Evolutionary conservation across 2,797 vertebrate genomes (phyloP).

Genomic region (Mustela erminea): DNA sequence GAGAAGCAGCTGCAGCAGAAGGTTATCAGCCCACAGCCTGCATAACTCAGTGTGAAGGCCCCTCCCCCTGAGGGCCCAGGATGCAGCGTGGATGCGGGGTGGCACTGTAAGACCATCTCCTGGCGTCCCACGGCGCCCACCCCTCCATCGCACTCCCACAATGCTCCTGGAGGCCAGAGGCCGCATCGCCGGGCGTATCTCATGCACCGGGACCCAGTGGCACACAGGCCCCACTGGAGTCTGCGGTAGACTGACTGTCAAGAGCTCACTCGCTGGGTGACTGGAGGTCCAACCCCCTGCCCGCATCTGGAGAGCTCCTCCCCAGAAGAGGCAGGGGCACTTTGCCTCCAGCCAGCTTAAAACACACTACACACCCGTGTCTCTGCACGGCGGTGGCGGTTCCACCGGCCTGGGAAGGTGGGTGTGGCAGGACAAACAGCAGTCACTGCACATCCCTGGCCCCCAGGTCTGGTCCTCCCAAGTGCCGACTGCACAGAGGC

Average conservation of each 20-base stretch:
- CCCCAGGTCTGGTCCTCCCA: neutral
- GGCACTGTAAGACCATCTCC: neutral
- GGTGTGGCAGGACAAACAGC: neutral
- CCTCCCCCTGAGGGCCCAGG: neutral
- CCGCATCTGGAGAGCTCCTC: neutral
- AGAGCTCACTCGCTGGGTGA: neutral
- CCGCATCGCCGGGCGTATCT: accelerated
- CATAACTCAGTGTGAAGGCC: accelerated
- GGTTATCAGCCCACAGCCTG: accelerated
- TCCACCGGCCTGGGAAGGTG: neutral
- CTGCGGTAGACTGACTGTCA: neutral
- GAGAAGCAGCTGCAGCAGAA: neutral
- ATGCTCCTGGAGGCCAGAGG: neutral
- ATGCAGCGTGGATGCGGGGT: accelerated
- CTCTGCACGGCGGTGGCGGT: neutral
- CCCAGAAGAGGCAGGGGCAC: neutral
- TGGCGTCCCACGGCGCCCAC: neutral
- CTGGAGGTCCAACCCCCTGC: neutral
- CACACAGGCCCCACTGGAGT: neutral
- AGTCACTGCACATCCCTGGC: too few species aligned
- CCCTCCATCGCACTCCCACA: neutral
- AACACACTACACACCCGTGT: neutral
- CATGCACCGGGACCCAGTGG: accelerated
- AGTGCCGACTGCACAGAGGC: neutral
- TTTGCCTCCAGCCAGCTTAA: neutral